These are phyloP conservation scores for Ormyrus nitidulus DNA, from an alignment of 2,888 invertebrate genomes.

Conservation along the genomic window DNA sequence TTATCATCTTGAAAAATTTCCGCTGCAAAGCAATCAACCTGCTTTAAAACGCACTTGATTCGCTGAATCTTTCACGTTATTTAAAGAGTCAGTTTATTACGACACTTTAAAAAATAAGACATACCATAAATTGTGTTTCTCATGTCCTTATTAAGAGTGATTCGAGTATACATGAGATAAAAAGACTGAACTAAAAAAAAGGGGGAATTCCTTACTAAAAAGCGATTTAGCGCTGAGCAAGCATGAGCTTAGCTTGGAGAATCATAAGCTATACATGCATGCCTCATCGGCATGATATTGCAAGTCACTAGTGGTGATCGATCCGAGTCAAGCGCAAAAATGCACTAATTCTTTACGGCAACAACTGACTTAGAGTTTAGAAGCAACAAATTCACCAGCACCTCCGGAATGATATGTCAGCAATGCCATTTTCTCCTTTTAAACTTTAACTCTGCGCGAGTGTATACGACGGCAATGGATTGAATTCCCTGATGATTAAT, in stretches of 20 bases:
- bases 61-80: not conserved
- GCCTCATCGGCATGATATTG: constrained; percentile 45
- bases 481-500: not conserved
- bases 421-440: not conserved
- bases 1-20: not conserved
- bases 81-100: too few species aligned
- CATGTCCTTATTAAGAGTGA: not conserved
- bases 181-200: constrained; percentile 9
- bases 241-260: constrained; percentile 55
- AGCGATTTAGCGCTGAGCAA: constrained; percentile 39
- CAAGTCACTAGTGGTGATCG: constrained; percentile 26
- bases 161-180: constrained; percentile 23
- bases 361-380: not conserved
- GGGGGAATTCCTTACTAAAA: not conserved
- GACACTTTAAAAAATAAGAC: too few species aligned
- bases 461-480: not conserved
- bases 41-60: not conserved
- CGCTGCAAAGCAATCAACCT: not conserved
- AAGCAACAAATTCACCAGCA: constrained; percentile 12
- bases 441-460: not conserved
- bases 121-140: too few species aligned
- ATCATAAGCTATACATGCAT: constrained; percentile 44
- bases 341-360: not conserved
- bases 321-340: constrained; percentile 5
- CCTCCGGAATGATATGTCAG: constrained; percentile 12